These are phyloP conservation scores for Potamilus streckersoni DNA, from an alignment of 1,140 invertebrate genomes.

Conservation along the genomic window DNA sequence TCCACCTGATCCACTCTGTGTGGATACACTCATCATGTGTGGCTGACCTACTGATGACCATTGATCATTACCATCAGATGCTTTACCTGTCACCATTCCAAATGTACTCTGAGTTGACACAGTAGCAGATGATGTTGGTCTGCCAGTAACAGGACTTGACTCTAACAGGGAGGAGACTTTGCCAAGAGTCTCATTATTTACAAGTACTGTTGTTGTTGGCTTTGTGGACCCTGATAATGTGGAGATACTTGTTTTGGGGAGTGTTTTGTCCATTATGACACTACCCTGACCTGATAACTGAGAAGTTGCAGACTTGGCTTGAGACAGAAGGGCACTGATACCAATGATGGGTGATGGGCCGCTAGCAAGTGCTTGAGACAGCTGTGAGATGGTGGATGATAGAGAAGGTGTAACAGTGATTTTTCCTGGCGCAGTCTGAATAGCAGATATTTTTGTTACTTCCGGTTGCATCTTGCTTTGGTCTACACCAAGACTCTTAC, in stretches of 20 bases:
- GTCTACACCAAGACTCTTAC: no score
- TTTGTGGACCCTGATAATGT: slow-evolving; percentile 3
- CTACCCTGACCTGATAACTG: slow-evolving; percentile 4
- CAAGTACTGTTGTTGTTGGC: slow-evolving; percentile 1
- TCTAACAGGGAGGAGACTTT: slow-evolving; percentile 53
- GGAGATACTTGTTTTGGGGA: slow-evolving; percentile 3
- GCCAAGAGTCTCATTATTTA: slow-evolving; percentile 39
- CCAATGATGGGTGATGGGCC: not conserved
- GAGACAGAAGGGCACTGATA: not conserved
- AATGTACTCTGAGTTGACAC: not conserved
- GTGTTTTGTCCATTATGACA: slow-evolving; percentile 2
- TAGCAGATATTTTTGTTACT: no score
- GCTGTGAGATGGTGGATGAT: not conserved
- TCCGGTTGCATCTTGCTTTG: no score
- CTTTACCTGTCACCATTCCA: slow-evolving; percentile 1
- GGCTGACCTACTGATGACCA: no score
- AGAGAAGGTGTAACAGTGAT: not conserved
- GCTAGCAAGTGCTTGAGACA: not conserved
- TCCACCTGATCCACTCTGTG: no score
- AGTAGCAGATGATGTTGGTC: no score
- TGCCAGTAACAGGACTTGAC: slow-evolving; percentile 38
- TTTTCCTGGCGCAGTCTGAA: no score
- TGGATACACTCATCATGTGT: no score
- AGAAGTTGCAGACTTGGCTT: not conserved
- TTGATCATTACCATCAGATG: not conserved